These are phyloP conservation scores for Rhynchonema sp. DNA, from an alignment of 2,888 invertebrate species.

Conservation along the genomic window DNA sequence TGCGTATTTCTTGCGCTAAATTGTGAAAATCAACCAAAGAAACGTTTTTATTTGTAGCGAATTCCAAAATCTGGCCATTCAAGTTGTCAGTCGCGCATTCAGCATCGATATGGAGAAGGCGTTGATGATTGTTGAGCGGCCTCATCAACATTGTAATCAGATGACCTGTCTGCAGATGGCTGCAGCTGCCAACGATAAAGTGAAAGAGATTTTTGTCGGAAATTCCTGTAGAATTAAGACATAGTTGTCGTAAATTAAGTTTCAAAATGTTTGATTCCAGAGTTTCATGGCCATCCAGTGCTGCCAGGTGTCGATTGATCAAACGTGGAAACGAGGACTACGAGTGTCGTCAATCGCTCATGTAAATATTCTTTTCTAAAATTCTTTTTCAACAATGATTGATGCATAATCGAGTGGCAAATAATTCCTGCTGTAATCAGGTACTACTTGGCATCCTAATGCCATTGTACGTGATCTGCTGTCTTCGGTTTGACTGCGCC, in stretches of 20 bases:
- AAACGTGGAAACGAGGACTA: slow-evolving; percentile 22
- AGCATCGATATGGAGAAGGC: slow-evolving; percentile 28
- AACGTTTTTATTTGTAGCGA: slow-evolving; percentile 11
- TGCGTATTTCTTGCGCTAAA: not conserved
- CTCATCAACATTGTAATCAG: slow-evolving; percentile 27
- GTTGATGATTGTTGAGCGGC: slow-evolving; percentile 27
- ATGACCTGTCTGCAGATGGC: slow-evolving; percentile 30
- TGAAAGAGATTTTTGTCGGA: not conserved
- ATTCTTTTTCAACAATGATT: no score
- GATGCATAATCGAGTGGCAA: no score
- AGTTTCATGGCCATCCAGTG: slow-evolving; percentile 26
- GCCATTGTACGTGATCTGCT: slow-evolving; percentile 7
- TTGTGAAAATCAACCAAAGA: not conserved
- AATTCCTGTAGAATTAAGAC: no score
- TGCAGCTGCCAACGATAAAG: slow-evolving; percentile 22
- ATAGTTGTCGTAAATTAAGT: no score
- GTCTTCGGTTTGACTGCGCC: slow-evolving; percentile 11
- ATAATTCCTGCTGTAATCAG: slow-evolving; percentile 1
- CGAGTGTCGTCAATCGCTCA: not conserved
- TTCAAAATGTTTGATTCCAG: no score
- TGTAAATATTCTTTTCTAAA: no score
- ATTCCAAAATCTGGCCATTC: slow-evolving; percentile 29
- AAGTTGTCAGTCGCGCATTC: slow-evolving; percentile 29
- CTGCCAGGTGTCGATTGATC: slow-evolving; percentile 27
- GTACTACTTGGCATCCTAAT: slow-evolving; percentile 12